phyloP scores from a whole-genome alignment of 2,888 invertebrate genomes.

The Aricia artaxerxes region DNA sequence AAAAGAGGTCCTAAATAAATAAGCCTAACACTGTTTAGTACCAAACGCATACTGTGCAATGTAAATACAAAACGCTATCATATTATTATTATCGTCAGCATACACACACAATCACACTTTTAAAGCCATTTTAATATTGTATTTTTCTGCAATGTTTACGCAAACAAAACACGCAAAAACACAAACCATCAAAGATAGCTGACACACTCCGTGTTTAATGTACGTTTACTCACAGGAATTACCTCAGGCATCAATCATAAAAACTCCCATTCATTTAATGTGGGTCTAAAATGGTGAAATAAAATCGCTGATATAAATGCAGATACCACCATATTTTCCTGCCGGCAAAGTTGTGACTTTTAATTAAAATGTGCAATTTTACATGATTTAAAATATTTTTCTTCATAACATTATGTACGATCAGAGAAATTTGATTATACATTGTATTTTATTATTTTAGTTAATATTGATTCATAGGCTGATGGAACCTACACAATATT shows the following conservation, averaged over 20 bases:
- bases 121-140: not conserved
- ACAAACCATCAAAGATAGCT: not conserved
- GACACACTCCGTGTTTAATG: conserved; percentile 2
- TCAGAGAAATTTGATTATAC: too few relatives aligned
- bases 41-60: not conserved
- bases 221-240: conserved; percentile 4
- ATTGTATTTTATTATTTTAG: too few relatives aligned
- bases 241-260: conserved; percentile 13
- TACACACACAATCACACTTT: not conserved
- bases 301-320: not conserved
- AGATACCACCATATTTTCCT: not conserved
- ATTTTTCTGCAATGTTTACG: conserved; percentile 4
- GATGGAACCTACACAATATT: too few relatives aligned
- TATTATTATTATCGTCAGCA: too few relatives aligned
- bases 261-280: conserved; percentile 25
- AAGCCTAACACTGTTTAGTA: too few relatives aligned
- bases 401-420: too few relatives aligned
- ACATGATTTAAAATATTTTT: too few relatives aligned
- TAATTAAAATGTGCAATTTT: not conserved
- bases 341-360: not conserved
- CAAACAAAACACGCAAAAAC: not conserved
- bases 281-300: not conserved
- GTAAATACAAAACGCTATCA: not conserved
- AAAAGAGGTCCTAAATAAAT: too few relatives aligned
- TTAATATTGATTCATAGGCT: too few relatives aligned